Base-by-base conservation (phyloP, 2,888 invertebrate species). In the Lasioglossum calceatum region DNA sequence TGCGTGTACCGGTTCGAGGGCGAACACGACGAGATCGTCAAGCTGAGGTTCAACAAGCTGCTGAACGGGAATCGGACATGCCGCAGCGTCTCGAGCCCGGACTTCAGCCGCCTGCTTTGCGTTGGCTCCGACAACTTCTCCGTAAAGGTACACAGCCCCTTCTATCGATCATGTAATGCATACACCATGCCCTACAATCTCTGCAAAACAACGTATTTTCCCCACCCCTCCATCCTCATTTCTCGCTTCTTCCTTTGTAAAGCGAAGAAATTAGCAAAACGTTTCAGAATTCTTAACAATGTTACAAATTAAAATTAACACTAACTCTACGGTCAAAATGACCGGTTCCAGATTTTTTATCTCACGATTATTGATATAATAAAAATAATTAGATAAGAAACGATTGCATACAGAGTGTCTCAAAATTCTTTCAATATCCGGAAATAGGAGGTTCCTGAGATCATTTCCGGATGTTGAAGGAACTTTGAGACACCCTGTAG, bases 1-100 rank as follows among this genome's bases (percentile, higher is more conserved):
- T 99, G 99, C 95, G 97, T 97, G 73, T 98, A 98, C 95, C 97
- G 98, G 74, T 98, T 98, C 94, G 98, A 98, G 95, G 98, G 97
- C 0, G 97, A 97, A 92, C 97, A 97, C 78, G 98, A 98, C 75
- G 98, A 98, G 94, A 96, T 97, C 75, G 97, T 98, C 75, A 97
- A 97, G 86, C 96, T 98, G 76, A 97, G 97, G 80, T 96, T 98
- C 79, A 97, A 97, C 93, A 97, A 97, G 87, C 96, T 98, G 5
- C 96, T 97, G n/a, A 97, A 95, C 89, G 95, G 95, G 39, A 95
- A 95, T 88, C 95, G 94, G 58, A 93, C 93, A 36, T 95, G 95
- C 87, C 94, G 94, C 58, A 95, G 95, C 90, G 93, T 95, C 82
- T 93, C 94, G 82, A 95, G 93, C 84, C 80, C 92, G 77, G 94